A percentile compares a stretch with the other conserved stretches of the same genome.
Evolutionary conservation across 2,113 vertebrate genomes (phyloP).

Genomic region (Otocyon megalotis): DNA sequence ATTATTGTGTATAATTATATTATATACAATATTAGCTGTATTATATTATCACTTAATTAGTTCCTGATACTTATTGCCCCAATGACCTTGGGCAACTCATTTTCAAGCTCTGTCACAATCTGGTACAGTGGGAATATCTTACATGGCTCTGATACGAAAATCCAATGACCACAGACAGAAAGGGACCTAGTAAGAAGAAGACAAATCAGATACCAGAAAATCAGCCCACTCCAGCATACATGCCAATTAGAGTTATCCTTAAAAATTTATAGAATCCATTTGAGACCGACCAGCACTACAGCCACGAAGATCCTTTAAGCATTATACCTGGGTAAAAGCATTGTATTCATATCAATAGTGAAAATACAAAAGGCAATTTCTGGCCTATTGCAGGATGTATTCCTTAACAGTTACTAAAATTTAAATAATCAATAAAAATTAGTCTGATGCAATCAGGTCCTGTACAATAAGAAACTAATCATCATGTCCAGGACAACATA

Average conservation of each 20-base stretch:
- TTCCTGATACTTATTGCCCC: background rate
- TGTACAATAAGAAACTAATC: background rate
- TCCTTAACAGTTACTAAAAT: background rate
- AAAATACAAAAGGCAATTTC: background rate
- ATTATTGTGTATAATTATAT: background rate
- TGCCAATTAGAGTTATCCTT: background rate
- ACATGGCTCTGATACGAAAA: background rate
- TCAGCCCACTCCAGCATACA: background rate
- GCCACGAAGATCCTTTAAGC: background rate
- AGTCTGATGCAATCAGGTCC: background rate
- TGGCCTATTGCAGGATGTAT: background rate
- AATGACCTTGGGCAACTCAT: background rate
- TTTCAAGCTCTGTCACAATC: background rate
- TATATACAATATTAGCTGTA: background rate
- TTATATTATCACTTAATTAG: background rate
- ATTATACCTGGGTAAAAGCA: background rate
- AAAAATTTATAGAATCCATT: background rate
- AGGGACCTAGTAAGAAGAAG: background rate
- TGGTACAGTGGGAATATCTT: too few species aligned
- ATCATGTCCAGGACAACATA: background rate
- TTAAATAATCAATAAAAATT: background rate
- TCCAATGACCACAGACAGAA: background rate
- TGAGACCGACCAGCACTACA: background rate
- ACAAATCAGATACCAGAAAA: background rate
- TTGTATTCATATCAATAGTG: background rate